Percentiles rank a stretch among this genome's conserved stretches.
These are phyloP conservation scores for Siniperca scherzeri DNA, from an alignment of 2,797 vertebrate genomes.

Conservation along the genomic window DNA sequence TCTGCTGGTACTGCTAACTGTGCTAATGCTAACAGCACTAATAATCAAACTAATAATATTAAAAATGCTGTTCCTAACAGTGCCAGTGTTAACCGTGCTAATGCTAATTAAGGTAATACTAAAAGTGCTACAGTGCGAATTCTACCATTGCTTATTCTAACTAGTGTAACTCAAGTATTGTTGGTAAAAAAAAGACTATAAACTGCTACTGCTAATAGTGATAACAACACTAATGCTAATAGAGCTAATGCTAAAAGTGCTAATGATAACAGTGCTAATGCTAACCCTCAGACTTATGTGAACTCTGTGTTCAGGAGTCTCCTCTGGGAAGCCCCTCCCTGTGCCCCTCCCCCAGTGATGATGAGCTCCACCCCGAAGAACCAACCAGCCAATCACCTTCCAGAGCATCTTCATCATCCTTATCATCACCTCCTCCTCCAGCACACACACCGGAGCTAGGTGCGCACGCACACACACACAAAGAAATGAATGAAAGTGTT, in stretches of 20 bases:
- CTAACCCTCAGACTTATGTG: not conserved
- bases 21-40: not conserved
- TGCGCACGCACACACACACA: constrained; percentile 2
- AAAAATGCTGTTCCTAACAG: not conserved
- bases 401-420: constrained; percentile 44
- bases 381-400: constrained; percentile 56
- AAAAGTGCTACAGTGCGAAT: not conserved
- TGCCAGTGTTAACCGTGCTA: not conserved
- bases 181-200: not conserved
- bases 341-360: constrained; percentile 43
- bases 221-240: too few species aligned
- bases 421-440: constrained; percentile 38
- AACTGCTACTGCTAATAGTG: too few species aligned
- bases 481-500: not conserved
- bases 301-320: constrained; percentile 30
- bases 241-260: too few species aligned
- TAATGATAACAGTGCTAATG: not conserved
- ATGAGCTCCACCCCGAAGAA: constrained; percentile 37
- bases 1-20: too few species aligned
- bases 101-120: not conserved
- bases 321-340: constrained; percentile 40
- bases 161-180: not conserved
- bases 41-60: too few species aligned
- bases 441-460: constrained; percentile 36
- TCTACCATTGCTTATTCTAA: too few species aligned